These are phyloP conservation scores for Genyomyrus donnyi DNA, from an alignment of 2,113 vertebrate genomes.

Conservation along the genomic window DNA sequence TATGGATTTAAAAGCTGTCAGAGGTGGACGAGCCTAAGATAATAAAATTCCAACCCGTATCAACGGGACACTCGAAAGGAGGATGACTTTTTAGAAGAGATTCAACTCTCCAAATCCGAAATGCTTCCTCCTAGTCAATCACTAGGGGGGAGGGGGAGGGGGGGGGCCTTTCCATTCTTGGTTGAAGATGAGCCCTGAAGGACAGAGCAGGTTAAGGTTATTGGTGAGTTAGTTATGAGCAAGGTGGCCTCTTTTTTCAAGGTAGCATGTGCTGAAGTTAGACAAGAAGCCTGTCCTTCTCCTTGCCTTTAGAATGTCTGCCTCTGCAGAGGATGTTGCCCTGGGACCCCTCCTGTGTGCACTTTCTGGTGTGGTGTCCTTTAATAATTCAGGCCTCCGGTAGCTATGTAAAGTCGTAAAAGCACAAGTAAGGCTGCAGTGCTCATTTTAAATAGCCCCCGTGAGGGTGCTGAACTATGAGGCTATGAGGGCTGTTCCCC, in stretches of 20 bases:
- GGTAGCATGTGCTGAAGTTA: background rate
- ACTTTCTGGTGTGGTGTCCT: background rate
- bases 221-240: background rate
- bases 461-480: background rate
- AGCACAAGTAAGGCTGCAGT: background rate
- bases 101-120: background rate
- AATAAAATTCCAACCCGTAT: background rate
- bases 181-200: background rate
- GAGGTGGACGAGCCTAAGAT: background rate
- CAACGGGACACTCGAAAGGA: constrained; percentile 3
- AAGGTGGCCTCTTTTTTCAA: background rate
- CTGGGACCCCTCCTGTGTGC: background rate
- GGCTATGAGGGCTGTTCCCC: background rate
- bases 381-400: background rate
- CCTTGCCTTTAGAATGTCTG: background rate
- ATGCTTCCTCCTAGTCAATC: background rate
- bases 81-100: constrained; percentile 7
- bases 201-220: background rate
- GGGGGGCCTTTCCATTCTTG: background rate
- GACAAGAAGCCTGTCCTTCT: background rate
- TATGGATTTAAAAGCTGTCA: background rate
- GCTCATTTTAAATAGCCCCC: background rate
- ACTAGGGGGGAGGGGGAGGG: background rate
- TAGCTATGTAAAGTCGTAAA: background rate
- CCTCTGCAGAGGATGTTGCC: background rate